phyloP scores from a whole-genome alignment of 2,797 vertebrate genomes.

The Notolepis coatsorum region DNA sequence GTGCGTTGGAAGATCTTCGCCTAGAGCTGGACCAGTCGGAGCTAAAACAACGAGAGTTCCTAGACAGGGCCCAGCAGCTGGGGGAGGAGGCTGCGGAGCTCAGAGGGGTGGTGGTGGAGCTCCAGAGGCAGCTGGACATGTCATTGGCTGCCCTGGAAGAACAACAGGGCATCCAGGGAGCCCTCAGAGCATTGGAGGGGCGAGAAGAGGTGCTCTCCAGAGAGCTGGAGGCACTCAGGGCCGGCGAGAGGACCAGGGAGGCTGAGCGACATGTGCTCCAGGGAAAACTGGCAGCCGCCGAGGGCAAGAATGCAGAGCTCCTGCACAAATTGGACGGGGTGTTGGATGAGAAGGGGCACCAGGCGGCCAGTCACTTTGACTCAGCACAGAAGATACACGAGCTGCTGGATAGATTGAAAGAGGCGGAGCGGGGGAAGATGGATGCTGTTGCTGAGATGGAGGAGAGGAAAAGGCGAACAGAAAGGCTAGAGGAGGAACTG shows the following conservation, averaged over 20 bases:
- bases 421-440: constrained; percentile 81
- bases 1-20: constrained; percentile 88
- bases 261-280: constrained; percentile 70
- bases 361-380: constrained; percentile 73
- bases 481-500: constrained; percentile 80
- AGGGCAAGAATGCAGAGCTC: constrained; percentile 82
- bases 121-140: constrained; percentile 87
- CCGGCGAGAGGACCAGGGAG: constrained; percentile 62
- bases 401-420: constrained; percentile 84
- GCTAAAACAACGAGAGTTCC: constrained; percentile 86
- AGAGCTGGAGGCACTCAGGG: constrained; percentile 80
- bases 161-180: constrained; percentile 77
- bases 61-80: constrained; percentile 84
- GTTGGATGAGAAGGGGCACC: constrained; percentile 79
- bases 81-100: constrained; percentile 87
- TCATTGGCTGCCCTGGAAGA: constrained; percentile 79
- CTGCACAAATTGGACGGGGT: constrained; percentile 73
- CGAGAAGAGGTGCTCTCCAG: constrained; percentile 70
- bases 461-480: constrained; percentile 73
- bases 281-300: constrained; percentile 69
- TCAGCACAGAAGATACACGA: constrained; percentile 83
- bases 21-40: constrained; percentile 94
- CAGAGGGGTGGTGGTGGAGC: constrained; percentile 73
- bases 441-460: constrained; percentile 73
- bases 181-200: constrained; percentile 52